These are phyloP conservation scores for Dendrolimus kikuchii DNA, from an alignment of 1,140 invertebrate genomes.

Conservation along the genomic window DNA sequence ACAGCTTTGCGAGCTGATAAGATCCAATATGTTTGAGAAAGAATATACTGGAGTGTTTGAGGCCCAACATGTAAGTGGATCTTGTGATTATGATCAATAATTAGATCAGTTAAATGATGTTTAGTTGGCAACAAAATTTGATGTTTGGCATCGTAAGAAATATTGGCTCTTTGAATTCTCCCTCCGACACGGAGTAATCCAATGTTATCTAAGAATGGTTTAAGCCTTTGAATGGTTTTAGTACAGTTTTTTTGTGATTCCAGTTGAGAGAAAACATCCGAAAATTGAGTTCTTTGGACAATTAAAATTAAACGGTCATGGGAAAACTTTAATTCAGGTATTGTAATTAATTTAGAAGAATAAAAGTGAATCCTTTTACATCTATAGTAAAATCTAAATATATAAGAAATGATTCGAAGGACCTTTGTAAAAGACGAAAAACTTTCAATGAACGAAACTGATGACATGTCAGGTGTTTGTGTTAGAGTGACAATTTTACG, in stretches of 20 bases:
- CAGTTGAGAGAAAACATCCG: not conserved
- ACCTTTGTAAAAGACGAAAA: not conserved
- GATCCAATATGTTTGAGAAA: slow-evolving; percentile 9
- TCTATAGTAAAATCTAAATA: not conserved
- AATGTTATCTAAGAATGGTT: not conserved
- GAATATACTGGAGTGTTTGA: slow-evolving; percentile 8
- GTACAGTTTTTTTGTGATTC: not conserved
- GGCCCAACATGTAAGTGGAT: slow-evolving; percentile 7
- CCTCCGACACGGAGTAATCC: slow-evolving; percentile 10
- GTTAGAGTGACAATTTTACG: not conserved
- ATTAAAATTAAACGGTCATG: too few species aligned
- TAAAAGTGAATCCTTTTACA: not conserved
- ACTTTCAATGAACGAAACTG: not conserved
- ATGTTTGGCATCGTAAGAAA: slow-evolving; percentile 8
- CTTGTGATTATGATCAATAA: slow-evolving; percentile 7
- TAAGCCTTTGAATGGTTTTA: not conserved
- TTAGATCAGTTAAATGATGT: slow-evolving; percentile 5
- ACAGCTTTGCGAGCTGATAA: slow-evolving; percentile 5
- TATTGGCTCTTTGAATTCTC: slow-evolving; percentile 1
- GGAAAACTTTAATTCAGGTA: too few species aligned
- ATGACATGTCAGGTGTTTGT: not conserved
- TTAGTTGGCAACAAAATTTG: slow-evolving; percentile 7
- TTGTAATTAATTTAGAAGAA: too few species aligned
- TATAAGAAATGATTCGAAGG: not conserved
- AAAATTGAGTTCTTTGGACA: not conserved